Percentiles rank a stretch among this genome's conserved stretches.
phyloP scores from a whole-genome alignment of 2,797 vertebrate genomes.

The Cyclopterus lumpus region DNA sequence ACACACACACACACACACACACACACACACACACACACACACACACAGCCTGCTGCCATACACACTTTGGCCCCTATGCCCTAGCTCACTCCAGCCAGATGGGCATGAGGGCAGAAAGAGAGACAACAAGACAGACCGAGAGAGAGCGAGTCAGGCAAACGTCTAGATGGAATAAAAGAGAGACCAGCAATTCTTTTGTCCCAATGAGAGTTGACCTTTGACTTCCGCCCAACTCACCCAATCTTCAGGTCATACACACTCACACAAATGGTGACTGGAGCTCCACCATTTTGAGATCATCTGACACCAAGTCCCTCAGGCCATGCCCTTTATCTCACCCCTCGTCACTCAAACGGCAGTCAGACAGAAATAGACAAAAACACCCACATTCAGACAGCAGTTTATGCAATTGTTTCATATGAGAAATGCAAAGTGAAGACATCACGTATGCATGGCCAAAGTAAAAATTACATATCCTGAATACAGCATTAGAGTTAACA shows the following conservation, averaged over 20 bases:
- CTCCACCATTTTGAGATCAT: constrained; percentile 17
- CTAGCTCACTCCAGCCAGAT: constrained; percentile 64
- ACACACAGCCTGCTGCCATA: constrained; percentile 34
- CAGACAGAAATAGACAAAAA: neutral
- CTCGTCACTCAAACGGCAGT: constrained; percentile 48
- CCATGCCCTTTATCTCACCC: neutral
- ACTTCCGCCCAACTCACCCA: constrained; percentile 35
- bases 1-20: constrained; percentile 30
- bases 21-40: constrained; percentile 6
- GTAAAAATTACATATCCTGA: neutral
- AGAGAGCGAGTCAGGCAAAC: constrained; percentile 46
- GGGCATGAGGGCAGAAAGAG: constrained; percentile 47
- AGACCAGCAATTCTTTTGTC: constrained; percentile 47
- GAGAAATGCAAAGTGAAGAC: neutral
- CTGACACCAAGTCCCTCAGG: constrained; percentile 47
- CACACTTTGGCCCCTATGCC: constrained; percentile 43
- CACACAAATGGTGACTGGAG: constrained; percentile 1
- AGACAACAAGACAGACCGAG: constrained; percentile 24
- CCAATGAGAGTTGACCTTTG: constrained; percentile 48
- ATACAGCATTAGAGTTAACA: neutral
- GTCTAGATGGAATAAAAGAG: constrained; percentile 29
- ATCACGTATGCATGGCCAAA: neutral
- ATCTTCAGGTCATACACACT: constrained; percentile 36
- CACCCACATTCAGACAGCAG: neutral
- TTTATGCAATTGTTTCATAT: neutral